Evolutionary conservation across 1,140 invertebrate species (phyloP).

Genomic region (Periplaneta americana): DNA sequence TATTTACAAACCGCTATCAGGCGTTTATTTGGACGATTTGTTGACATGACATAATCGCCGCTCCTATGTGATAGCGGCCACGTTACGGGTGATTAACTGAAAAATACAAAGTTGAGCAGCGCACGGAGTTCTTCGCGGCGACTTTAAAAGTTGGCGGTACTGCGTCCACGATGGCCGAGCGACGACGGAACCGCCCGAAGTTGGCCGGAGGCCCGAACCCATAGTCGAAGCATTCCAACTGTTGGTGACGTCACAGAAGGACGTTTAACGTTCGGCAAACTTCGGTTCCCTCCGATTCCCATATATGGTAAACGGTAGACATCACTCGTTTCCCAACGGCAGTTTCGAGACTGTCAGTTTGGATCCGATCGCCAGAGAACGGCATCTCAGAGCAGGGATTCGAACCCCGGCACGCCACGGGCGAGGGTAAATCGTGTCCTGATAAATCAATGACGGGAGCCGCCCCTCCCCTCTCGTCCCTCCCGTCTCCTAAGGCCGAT

Average conservation of each 20-base stretch:
- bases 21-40: neutral
- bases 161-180: neutral
- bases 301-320: constrained; percentile 6
- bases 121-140: neutral
- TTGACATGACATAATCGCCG: neutral
- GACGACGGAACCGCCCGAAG: neutral
- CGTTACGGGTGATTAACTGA: neutral
- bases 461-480: neutral
- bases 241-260: constrained; percentile 17
- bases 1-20: neutral
- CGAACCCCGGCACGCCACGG: neutral
- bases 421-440: neutral
- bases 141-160: neutral
- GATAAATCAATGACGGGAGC: neutral
- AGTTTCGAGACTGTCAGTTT: neutral
- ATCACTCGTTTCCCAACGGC: neutral
- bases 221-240: neutral
- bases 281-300: constrained; percentile 16
- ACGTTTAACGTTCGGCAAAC: constrained; percentile 15
- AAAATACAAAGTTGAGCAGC: neutral
- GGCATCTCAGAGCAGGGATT: neutral
- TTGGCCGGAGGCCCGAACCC: neutral
- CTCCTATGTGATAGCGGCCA: neutral
- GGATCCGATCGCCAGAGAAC: neutral
- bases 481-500: neutral